Evolutionary conservation across 1,140 invertebrate genomes (phyloP).

Genomic region (Augochlora pura): DNA sequence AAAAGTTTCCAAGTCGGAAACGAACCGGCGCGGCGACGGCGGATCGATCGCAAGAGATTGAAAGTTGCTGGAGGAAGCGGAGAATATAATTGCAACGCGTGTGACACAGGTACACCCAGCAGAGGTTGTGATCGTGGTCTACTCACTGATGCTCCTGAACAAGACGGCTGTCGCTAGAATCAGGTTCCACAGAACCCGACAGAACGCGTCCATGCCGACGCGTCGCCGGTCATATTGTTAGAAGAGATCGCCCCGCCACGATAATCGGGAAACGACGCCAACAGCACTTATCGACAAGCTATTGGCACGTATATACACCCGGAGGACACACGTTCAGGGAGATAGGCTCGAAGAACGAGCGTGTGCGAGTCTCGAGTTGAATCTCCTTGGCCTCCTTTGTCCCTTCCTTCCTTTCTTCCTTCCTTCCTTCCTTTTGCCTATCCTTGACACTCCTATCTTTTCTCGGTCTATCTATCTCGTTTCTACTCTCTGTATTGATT

Average conservation of each 20-base stretch:
- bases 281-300: slow-evolving; percentile 41
- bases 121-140: slow-evolving; percentile 10
- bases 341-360: slow-evolving; percentile 13
- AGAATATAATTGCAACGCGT: slow-evolving; percentile 3
- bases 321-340: background rate
- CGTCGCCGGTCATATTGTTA: slow-evolving; percentile 66
- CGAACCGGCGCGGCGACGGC: background rate
- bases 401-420: slow-evolving; percentile 51
- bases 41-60: slow-evolving; percentile 1
- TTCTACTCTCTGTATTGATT: slow-evolving; percentile 52
- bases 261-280: slow-evolving; percentile 46
- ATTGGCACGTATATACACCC: slow-evolving; percentile 3
- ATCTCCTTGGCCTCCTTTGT: slow-evolving; percentile 71
- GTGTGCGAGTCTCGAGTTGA: slow-evolving; percentile 50
- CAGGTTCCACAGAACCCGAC: slow-evolving; percentile 67
- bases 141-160: slow-evolving; percentile 73
- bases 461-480: slow-evolving; percentile 41
- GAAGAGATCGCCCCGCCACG: slow-evolving; percentile 20
- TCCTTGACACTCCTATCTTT: slow-evolving; percentile 50
- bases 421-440: slow-evolving; percentile 44
- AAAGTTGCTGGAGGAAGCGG: slow-evolving; percentile 7
- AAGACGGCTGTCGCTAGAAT: slow-evolving; percentile 62
- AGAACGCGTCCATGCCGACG: slow-evolving; percentile 64
- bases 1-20: no score
- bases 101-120: background rate